These are phyloP conservation scores for Magallana gigas DNA, from an alignment of 1,140 invertebrate genomes.

Conservation along the genomic window DNA sequence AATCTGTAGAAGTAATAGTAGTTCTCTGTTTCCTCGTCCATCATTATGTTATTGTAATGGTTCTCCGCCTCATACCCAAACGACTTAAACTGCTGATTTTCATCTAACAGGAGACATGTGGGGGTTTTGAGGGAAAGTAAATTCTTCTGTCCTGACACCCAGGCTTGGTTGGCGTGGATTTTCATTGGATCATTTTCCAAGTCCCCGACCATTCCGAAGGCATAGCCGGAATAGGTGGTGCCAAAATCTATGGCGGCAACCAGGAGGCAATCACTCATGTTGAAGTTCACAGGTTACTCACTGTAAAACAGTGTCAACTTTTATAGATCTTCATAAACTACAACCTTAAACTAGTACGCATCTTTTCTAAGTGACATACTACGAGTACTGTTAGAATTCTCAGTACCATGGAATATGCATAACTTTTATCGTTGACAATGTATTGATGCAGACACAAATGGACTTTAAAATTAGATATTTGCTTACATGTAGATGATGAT, in stretches of 20 bases:
- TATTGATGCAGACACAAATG: too few species aligned
- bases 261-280: not conserved
- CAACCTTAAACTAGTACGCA: too few species aligned
- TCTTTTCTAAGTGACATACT: too few species aligned
- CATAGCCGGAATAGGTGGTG: constrained; percentile 83
- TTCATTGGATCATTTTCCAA: constrained; percentile 73
- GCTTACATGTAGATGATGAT: too few species aligned
- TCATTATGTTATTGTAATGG: not conserved
- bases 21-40: constrained; percentile 12
- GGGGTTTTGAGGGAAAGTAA: constrained; percentile 82
- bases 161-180: constrained; percentile 83
- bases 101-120: constrained; percentile 79
- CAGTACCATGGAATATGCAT: too few species aligned
- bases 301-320: not conserved
- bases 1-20: constrained; percentile 49
- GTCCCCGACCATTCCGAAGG: constrained; percentile 81
- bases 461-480: too few species aligned
- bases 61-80: constrained; percentile 47
- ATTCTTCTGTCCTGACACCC: constrained; percentile 81
- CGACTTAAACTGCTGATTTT: constrained; percentile 39
- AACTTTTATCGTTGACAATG: too few species aligned
- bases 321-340: not conserved
- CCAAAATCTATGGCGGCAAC: constrained; percentile 83
- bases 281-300: not conserved
- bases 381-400: too few species aligned